Evolutionary conservation across 2,888 invertebrate genomes (phyloP), one percentile per base, ranked within the genome.

Genomic region (Rosalia funebris): DNA sequence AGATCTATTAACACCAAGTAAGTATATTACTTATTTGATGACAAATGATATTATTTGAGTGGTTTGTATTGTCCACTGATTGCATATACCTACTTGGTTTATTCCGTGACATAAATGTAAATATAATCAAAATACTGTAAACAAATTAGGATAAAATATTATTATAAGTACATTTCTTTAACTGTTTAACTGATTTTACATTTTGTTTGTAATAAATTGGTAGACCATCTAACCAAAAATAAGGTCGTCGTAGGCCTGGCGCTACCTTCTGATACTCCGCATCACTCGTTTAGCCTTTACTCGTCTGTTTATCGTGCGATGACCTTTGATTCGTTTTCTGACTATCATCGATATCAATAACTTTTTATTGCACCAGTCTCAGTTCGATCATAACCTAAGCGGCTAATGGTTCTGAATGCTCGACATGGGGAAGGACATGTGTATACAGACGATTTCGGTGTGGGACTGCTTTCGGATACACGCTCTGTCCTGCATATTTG

Each of bases 391-490:
- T 12, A 50, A 45, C 37, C 25, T 9, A 25, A 36, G 42, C 20
- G 12, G 19, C 25, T 42, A n/a, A 32, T 32, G 42, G 42, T 53
- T 14, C 41, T 42, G 5, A 1, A 15, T 16, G 7, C 1, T 3
- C 20, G 31, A 9, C 37, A 63, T 63, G 63, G 16, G 41, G n/a
- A 56, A 59, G 14, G 56, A 58, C 44, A 66, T 70, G 63, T 75
- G 78, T 55, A 84, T 86, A 37, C 83, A 84, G 55, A 80, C 81
- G 16, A 81, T 86, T 57, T 82, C 86, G 11, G 66, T 78, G 11
- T 81, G 79, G 77, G 84, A 85, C 64, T 77, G 78, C 41, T 66
- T 83, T 15, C 80, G 82, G 67, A 82, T 87, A 57, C 82, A 84
- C 63, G 72, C 83, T 47, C 76, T 84, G 1, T 83, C 86, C 1